phyloP scores from a whole-genome alignment of 2,797 vertebrate genomes.

The Aselliscus stoliczkanus region DNA sequence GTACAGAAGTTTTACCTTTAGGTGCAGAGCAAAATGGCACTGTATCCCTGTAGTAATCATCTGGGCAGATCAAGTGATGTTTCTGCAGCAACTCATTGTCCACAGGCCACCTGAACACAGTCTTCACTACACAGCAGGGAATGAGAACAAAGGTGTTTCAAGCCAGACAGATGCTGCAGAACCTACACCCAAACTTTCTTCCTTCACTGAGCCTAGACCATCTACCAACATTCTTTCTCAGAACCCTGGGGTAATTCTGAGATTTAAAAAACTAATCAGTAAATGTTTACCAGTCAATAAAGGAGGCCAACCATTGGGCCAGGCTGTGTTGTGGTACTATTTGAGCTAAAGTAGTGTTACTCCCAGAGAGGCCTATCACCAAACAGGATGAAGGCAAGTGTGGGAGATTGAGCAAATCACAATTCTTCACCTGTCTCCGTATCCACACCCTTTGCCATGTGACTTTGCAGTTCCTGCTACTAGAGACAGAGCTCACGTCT shows the following conservation, averaged over 20 bases:
- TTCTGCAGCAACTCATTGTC: conserved; percentile 86
- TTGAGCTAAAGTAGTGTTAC: neutral
- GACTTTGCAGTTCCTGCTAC: neutral
- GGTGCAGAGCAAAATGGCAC: conserved; percentile 77
- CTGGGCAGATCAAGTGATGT: conserved; percentile 87
- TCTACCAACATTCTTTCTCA: neutral
- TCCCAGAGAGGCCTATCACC: neutral
- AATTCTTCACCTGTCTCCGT: neutral
- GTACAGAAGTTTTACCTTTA: conserved; percentile 81
- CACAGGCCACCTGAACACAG: conserved; percentile 86
- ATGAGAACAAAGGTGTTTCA: neutral
- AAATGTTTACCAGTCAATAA: neutral
- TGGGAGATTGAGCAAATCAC: neutral
- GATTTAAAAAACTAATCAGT: neutral
- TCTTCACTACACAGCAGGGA: conserved; percentile 80
- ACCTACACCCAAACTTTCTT: neutral
- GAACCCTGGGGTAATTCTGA: neutral
- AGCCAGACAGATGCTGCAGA: rapidly evolving
- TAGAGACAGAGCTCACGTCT: neutral
- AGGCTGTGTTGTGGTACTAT: neutral
- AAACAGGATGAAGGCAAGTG: neutral
- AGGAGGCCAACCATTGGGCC: neutral
- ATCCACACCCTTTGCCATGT: neutral
- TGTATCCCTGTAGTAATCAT: conserved; percentile 85
- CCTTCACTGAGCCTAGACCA: neutral